Evolutionary conservation across 1,140 invertebrate genomes (phyloP).

Genomic region (Drosophila ananassae): DNA sequence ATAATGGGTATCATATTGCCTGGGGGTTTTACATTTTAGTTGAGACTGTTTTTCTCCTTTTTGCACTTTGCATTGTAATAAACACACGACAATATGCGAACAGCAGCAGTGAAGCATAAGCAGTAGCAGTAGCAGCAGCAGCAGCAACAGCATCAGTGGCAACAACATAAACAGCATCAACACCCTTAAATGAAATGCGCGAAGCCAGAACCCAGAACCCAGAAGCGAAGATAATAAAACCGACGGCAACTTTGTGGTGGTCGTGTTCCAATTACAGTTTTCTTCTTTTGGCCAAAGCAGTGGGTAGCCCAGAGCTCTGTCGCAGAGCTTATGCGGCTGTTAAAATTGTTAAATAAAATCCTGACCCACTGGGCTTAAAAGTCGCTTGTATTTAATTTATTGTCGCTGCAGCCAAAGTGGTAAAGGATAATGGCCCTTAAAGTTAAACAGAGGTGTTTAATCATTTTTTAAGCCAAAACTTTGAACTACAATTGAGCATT

Average conservation of each 20-base stretch:
- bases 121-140: conserved; percentile 16
- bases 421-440: background rate
- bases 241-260: conserved; percentile 25
- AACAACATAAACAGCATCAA: conserved; percentile 33
- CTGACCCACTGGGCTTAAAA: conserved; percentile 23
- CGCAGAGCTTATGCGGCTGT: conserved; percentile 32
- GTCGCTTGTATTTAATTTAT: background rate
- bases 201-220: background rate
- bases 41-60: conserved; percentile 28
- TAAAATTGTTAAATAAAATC: conserved; percentile 34
- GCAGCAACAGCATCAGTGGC: conserved; percentile 2
- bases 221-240: conserved; percentile 42
- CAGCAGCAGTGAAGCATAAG: conserved; percentile 12
- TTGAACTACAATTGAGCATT: background rate
- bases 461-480: background rate
- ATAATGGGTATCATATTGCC: conserved; percentile 78
- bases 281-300: conserved; percentile 30
- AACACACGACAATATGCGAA: conserved; percentile 73
- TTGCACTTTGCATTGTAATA: conserved; percentile 70
- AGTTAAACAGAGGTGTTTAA: background rate
- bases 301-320: background rate
- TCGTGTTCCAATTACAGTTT: conserved; percentile 37
- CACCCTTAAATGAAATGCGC: conserved; percentile 31
- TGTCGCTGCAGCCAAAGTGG: background rate
- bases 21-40: conserved; percentile 72